Evolutionary conservation across 2,113 vertebrate genomes (phyloP).

Genomic region (Lophochroa leadbeateri): DNA sequence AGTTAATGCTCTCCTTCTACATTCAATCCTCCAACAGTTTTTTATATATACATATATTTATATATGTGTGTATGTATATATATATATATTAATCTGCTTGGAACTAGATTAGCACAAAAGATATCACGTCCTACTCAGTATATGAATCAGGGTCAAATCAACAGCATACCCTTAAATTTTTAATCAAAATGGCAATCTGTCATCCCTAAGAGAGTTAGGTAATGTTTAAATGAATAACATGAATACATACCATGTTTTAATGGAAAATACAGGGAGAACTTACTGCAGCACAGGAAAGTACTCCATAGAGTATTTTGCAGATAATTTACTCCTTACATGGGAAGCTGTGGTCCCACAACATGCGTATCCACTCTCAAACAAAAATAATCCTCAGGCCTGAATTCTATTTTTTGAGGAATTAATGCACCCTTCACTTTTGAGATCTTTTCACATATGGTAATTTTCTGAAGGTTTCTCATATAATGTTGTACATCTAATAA

Average conservation of each 20-base stretch:
- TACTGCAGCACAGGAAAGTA: not conserved
- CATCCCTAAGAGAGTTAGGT: not conserved
- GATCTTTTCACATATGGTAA: not conserved
- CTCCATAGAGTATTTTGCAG: not conserved
- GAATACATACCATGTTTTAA: not conserved
- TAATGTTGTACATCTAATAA: not conserved
- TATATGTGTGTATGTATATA: not conserved
- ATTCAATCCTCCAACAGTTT: not conserved
- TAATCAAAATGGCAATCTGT: slow-evolving; percentile 47
- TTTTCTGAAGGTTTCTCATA: not conserved
- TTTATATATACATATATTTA: not conserved
- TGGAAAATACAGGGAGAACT: slow-evolving; percentile 3
- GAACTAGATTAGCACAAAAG: slow-evolving; percentile 40
- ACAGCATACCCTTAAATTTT: slow-evolving; percentile 37
- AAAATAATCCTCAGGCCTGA: not conserved
- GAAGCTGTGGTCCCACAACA: not conserved
- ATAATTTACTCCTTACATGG: not conserved
- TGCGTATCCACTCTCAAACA: not conserved
- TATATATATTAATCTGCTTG: not conserved
- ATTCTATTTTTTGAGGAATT: not conserved
- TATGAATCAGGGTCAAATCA: slow-evolving; percentile 47
- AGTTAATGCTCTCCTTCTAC: not conserved
- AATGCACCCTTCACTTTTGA: not conserved
- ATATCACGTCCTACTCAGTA: slow-evolving; percentile 24
- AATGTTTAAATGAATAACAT: not conserved